Percentiles rank a stretch among this genome's conserved stretches.
Evolutionary conservation across 1,140 invertebrate genomes (phyloP).

Genomic region (Drepana arcuata): DNA sequence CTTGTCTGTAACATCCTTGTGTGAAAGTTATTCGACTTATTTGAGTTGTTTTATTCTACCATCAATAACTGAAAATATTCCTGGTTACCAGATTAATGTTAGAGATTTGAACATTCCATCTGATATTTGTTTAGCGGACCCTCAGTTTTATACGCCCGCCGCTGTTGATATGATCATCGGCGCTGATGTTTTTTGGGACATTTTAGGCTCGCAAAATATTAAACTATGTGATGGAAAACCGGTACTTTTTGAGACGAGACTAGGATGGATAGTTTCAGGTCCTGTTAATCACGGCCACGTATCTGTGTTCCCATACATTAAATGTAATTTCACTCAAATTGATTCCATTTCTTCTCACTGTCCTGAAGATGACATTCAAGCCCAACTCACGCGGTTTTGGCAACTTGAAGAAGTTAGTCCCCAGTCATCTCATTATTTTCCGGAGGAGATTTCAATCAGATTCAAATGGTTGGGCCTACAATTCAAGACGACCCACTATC

Average conservation of each 20-base stretch:
- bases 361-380: constrained; percentile 4
- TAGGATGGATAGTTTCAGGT: constrained; percentile 5
- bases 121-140: constrained; percentile 5
- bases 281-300: neutral
- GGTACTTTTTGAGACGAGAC: constrained; percentile 1
- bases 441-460: constrained; percentile 4
- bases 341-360: neutral
- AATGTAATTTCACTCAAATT: neutral
- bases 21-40: constrained; percentile 10
- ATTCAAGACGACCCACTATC: constrained; percentile 8
- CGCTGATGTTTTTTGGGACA: constrained; percentile 6
- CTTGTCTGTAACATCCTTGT: constrained; percentile 17
- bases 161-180: constrained; percentile 1
- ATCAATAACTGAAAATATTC: neutral
- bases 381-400: constrained; percentile 11
- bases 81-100: neutral
- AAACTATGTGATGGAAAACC: constrained; percentile 1
- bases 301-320: neutral
- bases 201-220: constrained; percentile 1
- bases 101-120: neutral
- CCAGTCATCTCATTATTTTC: constrained; percentile 10
- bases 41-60: neutral
- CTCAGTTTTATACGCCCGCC: constrained; percentile 1
- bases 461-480: constrained; percentile 1
- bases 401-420: constrained; percentile 12